Base-by-base conservation (phyloP, 1,140 invertebrate species). In the Cotesia glomerata region DNA sequence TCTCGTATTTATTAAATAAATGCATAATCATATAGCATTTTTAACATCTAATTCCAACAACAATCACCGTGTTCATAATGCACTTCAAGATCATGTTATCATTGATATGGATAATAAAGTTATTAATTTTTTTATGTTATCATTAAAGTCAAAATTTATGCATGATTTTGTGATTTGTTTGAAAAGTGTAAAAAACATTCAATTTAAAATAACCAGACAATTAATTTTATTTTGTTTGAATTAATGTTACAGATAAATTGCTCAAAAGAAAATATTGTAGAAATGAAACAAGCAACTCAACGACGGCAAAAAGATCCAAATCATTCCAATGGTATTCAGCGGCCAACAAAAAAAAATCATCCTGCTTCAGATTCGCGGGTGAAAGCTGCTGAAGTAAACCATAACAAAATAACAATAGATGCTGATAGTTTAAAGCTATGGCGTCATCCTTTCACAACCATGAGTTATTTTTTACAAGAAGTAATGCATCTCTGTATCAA, bases 391-490 rank as follows among this genome's bases (percentile, higher is more conserved):
- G 62, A 35, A 36, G 45, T 35, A 39, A 64, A 32, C 13, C 7
- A 45, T 45, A 59, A 76, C 75, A 76, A 45, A 78, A 72, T 64
- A 75, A 78, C 54, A 71, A 78, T 86, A 75, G 90, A 92, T 78
- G 81, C 90, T 11, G 88, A 89, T 80, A 90, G 90, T 79, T 84
- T 97, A 75, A 95, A 97, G 39, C 82, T 98, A 70, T 98, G 96
- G 96, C 90, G 93, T 80, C 91, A 91, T 81, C 97, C 97, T 32
- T 80, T 97, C 61, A 90, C 88, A 72, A 97, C 96, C 9, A 76
- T 96, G 49, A 92, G 94, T 81, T 97, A 95, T 88, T 97, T 95
- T 88, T 81, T 92, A 77, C 89, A 90, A 77, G 96, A 98, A 90
- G 84, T 93, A 75, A 82, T 85, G 87, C 76, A 89, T 90, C 77